Percentiles rank a stretch among this genome's conserved stretches.
phyloP scores from a whole-genome alignment of 2,888 invertebrate species.

The Eupithecia tripunctaria region DNA sequence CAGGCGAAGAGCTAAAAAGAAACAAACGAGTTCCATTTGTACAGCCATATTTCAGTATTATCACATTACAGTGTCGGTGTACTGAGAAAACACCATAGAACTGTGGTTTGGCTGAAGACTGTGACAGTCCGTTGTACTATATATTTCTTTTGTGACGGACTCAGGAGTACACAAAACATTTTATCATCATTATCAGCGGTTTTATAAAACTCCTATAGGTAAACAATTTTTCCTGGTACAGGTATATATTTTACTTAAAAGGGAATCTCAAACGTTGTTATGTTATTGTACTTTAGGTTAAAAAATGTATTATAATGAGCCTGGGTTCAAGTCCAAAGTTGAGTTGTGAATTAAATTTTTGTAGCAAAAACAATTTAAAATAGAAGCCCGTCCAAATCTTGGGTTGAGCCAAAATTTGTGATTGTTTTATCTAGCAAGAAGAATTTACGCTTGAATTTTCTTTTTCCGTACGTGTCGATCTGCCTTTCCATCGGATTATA shows the following conservation, averaged over 20 bases:
- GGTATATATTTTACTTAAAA: too few species aligned
- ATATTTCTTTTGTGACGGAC: too few species aligned
- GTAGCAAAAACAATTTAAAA: too few species aligned
- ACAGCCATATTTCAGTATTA: conserved; percentile 19
- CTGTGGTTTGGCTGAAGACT: neutral
- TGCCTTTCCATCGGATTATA: neutral
- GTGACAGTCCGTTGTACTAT: too few species aligned
- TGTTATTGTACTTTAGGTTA: too few species aligned
- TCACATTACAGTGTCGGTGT: conserved; percentile 5
- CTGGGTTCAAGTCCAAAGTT: too few species aligned
- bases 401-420: neutral
- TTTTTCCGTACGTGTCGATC: neutral
- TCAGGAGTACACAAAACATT: neutral
- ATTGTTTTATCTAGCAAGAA: neutral
- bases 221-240: too few species aligned
- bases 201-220: too few species aligned
- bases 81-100: conserved; percentile 8
- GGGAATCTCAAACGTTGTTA: too few species aligned
- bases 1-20: conserved; percentile 14
- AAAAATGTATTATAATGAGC: too few species aligned
- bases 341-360: too few species aligned
- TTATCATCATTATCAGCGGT: neutral
- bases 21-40: conserved; percentile 20
- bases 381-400: neutral
- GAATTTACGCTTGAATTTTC: too few species aligned